Conservation (phyloP, 2,113 vertebrate species). For the Phoxinus phoxinus region DNA sequence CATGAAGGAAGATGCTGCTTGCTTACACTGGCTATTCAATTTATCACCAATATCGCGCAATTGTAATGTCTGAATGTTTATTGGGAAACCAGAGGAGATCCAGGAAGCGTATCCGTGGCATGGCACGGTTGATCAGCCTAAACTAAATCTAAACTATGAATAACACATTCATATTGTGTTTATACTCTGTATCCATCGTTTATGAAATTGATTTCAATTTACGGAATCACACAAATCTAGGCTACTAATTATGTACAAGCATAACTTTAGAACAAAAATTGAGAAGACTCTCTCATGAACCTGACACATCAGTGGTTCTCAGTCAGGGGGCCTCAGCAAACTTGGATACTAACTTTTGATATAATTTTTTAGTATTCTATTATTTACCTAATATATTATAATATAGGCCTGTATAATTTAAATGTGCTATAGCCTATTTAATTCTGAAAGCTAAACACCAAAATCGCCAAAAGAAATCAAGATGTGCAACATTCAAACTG, state of each 20-base stretch:
- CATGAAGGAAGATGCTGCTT: conserved; percentile 46
- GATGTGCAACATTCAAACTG: neutral
- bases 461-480: neutral
- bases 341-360: neutral
- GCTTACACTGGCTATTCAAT: conserved; percentile 47
- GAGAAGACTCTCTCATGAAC: neutral
- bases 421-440: neutral
- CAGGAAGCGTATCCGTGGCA: neutral
- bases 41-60: conserved; percentile 35
- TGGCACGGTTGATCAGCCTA: conserved; percentile 27
- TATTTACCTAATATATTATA: too few species aligned
- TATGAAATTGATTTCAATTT: neutral
- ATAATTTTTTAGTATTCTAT: neutral
- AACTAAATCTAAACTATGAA: conserved; percentile 13
- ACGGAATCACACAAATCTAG: neutral
- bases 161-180: neutral
- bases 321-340: conserved; percentile 1
- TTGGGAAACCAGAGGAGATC: conserved; percentile 36
- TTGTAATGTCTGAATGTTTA: conserved; percentile 38
- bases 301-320: neutral
- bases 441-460: neutral
- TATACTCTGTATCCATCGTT: conserved; percentile 1
- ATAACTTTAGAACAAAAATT: neutral
- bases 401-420: neutral
- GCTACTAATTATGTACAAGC: neutral